Conservation (phyloP, 1,140 invertebrate species). For the Drosophila nasuta region DNA sequence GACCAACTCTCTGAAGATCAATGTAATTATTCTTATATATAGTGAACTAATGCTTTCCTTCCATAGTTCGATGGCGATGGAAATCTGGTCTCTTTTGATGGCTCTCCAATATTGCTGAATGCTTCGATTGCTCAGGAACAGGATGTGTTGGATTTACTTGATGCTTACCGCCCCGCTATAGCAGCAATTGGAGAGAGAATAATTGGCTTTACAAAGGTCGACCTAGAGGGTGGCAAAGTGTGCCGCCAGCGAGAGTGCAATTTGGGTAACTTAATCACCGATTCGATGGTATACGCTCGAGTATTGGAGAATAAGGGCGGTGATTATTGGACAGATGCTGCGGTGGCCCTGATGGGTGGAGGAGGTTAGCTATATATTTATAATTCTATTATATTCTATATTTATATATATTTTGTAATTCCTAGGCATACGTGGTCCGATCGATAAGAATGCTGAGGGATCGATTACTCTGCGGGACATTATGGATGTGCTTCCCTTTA, state of each 20-base stretch:
- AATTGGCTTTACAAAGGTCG: slow-evolving; percentile 88
- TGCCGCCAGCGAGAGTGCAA: slow-evolving; percentile 93
- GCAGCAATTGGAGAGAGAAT: slow-evolving; percentile 86
- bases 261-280: slow-evolving; percentile 92
- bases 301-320: slow-evolving; percentile 85
- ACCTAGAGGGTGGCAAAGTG: slow-evolving; percentile 87
- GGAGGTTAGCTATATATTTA: slow-evolving; percentile 85
- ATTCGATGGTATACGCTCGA: slow-evolving; percentile 87
- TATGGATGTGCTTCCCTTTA: slow-evolving; percentile 86
- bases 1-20: too few relatives aligned
- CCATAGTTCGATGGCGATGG: slow-evolving; percentile 90
- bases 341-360: slow-evolving; percentile 90
- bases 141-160: slow-evolving; percentile 87
- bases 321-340: slow-evolving; percentile 89
- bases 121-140: slow-evolving; percentile 87
- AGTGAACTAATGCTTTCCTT: background rate
- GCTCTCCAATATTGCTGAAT: slow-evolving; percentile 93
- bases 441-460: slow-evolving; percentile 58
- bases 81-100: slow-evolving; percentile 89
- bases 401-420: background rate
- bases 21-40: too few relatives aligned
- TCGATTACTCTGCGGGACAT: slow-evolving; percentile 67
- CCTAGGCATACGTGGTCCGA: slow-evolving; percentile 65
- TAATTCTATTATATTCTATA: background rate
- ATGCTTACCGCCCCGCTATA: slow-evolving; percentile 87